phyloP scores from a whole-genome alignment of 1,140 invertebrate genomes.

The Gryon sp. region DNA sequence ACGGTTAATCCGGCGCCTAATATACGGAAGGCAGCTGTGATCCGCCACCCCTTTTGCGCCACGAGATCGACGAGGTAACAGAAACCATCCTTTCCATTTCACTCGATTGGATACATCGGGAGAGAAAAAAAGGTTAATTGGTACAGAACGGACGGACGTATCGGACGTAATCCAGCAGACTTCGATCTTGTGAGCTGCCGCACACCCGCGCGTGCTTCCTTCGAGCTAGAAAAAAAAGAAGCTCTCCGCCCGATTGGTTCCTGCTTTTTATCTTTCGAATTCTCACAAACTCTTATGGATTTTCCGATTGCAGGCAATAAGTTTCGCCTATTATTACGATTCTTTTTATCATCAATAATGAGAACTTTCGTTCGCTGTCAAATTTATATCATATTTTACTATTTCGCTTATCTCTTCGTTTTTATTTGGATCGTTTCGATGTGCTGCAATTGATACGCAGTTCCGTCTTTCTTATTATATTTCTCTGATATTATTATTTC shows the following conservation, averaged over 20 bases:
- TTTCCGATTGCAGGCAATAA: slow-evolving; percentile 40
- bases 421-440: slow-evolving; percentile 18
- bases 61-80: slow-evolving; percentile 60
- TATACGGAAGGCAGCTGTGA: slow-evolving; percentile 67
- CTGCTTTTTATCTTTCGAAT: slow-evolving; percentile 49
- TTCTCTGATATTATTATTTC: slow-evolving; percentile 36
- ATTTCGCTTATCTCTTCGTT: slow-evolving; percentile 21
- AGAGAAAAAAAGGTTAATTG: slow-evolving; percentile 70
- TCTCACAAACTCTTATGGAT: slow-evolving; percentile 33
- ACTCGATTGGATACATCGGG: slow-evolving; percentile 70
- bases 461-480: neutral
- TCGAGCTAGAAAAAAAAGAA: slow-evolving; percentile 52
- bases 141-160: slow-evolving; percentile 69
- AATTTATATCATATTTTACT: slow-evolving; percentile 57
- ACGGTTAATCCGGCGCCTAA: slow-evolving; percentile 72
- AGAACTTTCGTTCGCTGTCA: slow-evolving; percentile 28
- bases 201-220: slow-evolving; percentile 37
- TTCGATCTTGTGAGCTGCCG: slow-evolving; percentile 45
- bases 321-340: slow-evolving; percentile 41
- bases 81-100: slow-evolving; percentile 69
- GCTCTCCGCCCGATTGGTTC: slow-evolving; percentile 61
- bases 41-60: slow-evolving; percentile 59
- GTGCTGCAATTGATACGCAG: neutral
- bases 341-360: slow-evolving; percentile 54
- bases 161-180: slow-evolving; percentile 71